Evolutionary conservation across 2,888 invertebrate species (phyloP), one percentile per base, ranked within the genome.

Genomic region (Clepsis dumicolana): DNA sequence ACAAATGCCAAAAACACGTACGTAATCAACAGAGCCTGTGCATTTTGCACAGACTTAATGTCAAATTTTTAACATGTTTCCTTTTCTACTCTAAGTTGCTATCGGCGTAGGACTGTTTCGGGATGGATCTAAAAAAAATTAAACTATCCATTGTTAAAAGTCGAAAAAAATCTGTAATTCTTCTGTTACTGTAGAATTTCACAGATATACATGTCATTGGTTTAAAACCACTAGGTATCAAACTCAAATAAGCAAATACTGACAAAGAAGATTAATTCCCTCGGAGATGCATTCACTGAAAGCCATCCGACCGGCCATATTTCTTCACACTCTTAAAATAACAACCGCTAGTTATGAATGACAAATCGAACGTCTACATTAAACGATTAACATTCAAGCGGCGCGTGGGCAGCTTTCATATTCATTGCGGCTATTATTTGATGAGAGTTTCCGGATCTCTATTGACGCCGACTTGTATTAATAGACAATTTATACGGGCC

Each of bases 361-460:
- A 59, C 41, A 59, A 59, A 59, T 59, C 41, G 59, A 59, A 24
- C 27, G 59, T 41, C 59, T 38, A 59, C 21, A 54, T 18, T 32
- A 57, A 57, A 57, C 41, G 57, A 57, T 57, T 57, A 41, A 57
- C 35, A 59, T 25, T 59, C 64, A 18, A 38, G 56, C 50, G 29
- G 64, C 64, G 63, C 66, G 60, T 74, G 56, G 64, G 61, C 48
- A 61, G 63, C 70, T 74, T 75, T 74, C 70, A 72, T 71, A 50
- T 66, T 70, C 66, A 73, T 74, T 63, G 72, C 72, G 64, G 64
- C 72, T 68, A 68, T 77, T 71, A 66, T 67, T 72, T 65, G 64
- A 53, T 38, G 71, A 73, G 71, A 50, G 62, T 67, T 52, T 62
- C 64, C 53, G 29, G 65, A 21, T 48, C n/a, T 18, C 27, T 64